Conservation (phyloP, 2,797 vertebrate genomes). For the Dendrocincla fuliginosa region DNA sequence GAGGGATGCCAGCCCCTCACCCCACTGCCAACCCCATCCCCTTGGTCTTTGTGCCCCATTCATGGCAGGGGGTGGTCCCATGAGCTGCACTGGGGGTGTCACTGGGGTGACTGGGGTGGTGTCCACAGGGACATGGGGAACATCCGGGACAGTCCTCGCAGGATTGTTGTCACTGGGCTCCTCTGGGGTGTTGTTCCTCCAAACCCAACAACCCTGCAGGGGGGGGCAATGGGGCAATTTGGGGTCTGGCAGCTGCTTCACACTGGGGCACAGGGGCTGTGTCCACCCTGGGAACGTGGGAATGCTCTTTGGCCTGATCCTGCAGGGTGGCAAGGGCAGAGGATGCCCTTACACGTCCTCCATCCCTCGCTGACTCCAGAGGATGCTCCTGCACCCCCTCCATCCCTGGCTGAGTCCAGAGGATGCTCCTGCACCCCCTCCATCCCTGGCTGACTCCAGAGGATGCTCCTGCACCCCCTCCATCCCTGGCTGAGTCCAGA, state of each 20-base stretch:
- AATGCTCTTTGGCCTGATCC: accelerated
- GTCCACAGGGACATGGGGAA: too few species aligned
- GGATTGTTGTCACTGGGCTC: neutral
- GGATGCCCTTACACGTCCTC: neutral
- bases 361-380: accelerated
- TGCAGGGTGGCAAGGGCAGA: accelerated
- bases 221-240: accelerated
- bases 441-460: neutral
- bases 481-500: accelerated
- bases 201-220: neutral
- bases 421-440: neutral
- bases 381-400: neutral
- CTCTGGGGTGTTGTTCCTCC: accelerated
- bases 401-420: neutral
- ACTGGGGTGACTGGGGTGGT: neutral
- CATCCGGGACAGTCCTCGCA: accelerated
- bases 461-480: too few species aligned
- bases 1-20: neutral
- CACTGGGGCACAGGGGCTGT: accelerated
- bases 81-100: accelerated
- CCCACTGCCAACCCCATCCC: accelerated
- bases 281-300: too few species aligned
- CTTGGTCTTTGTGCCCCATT: accelerated
- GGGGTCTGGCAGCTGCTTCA: neutral
- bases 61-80: accelerated